Base-by-base conservation (phyloP, 2,888 invertebrate genomes). In the Druceiella hillmani region DNA sequence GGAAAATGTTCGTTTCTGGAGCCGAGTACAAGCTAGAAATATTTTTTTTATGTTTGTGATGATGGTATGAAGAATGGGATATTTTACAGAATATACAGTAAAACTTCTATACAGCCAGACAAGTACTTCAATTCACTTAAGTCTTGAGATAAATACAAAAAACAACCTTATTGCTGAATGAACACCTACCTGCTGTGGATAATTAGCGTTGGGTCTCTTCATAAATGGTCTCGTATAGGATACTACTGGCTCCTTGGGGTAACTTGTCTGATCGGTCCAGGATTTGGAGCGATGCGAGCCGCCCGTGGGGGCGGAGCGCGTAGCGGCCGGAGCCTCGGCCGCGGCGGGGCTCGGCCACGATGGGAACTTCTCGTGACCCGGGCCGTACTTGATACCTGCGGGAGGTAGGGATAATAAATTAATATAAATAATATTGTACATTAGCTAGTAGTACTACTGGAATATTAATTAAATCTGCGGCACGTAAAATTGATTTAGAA, bases 361-460 rank as follows among this genome's bases (percentile, higher is more conserved):
- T 2, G 83, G 83, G 55, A 78, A 83, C 56, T 83, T 83, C 59
- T 83, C 83, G 66, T 83, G 83, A 43, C 79, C 81, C 41, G 81
- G 78, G 29, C 80, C 79, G 62, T 79, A 79, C 51, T 76, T 76
- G 52, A 79, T 74, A 49, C 75, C 74, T 48, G n/a, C n/a, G n/a
- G n/a, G n/a, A n/a, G n/a, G n/a, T n/a, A n/a, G n/a, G n/a, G n/a
- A n/a, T n/a, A n/a, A n/a, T n/a, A n/a, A n/a, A n/a, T n/a, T n/a
- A n/a, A n/a, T n/a, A n/a, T n/a, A n/a, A n/a, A n/a, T n/a, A n/a
- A n/a, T n/a, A n/a, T n/a, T n/a, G n/a, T n/a, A n/a, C n/a, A n/a
- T n/a, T n/a, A n/a, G n/a, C n/a, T n/a, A n/a, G n/a, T n/a, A n/a
- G n/a, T n/a, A n/a, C n/a, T n/a, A n/a, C n/a, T n/a, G n/a, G n/a